These are phyloP conservation scores for Papilio machaon DNA, from an alignment of 1,140 invertebrate species.

Conservation along the genomic window DNA sequence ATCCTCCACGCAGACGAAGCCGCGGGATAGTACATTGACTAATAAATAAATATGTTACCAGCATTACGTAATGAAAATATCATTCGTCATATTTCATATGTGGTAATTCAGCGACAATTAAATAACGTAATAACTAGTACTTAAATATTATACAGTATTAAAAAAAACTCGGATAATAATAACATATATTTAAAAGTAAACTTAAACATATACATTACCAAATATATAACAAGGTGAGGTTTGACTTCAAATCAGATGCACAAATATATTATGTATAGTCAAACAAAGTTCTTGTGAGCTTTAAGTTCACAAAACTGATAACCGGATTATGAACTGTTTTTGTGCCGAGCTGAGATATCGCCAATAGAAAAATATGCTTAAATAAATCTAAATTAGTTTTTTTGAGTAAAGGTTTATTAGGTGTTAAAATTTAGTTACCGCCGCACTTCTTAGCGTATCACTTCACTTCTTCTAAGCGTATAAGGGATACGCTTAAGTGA, in stretches of 20 bases:
- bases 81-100: background rate
- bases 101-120: background rate
- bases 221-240: background rate
- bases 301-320: background rate
- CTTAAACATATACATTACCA: background rate
- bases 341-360: background rate
- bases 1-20: no score
- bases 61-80: background rate
- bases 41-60: background rate
- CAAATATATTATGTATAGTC: background rate
- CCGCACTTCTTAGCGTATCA: no score
- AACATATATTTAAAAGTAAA: background rate
- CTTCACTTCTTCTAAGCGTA: no score
- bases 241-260: background rate
- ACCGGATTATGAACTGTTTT: conserved; percentile 9
- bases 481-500: no score
- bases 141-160: background rate
- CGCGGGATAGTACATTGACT: background rate
- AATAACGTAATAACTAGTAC: background rate
- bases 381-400: background rate
- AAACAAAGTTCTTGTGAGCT: conserved; percentile 11
- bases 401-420: no score
- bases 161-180: background rate
- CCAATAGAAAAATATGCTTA: background rate
- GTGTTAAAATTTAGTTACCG: no score